Percentiles rank a stretch among this genome's conserved stretches.
These are phyloP conservation scores for Acanthococcus lagerstroemiae DNA, from an alignment of 2,888 invertebrate species.

Conservation along the genomic window DNA sequence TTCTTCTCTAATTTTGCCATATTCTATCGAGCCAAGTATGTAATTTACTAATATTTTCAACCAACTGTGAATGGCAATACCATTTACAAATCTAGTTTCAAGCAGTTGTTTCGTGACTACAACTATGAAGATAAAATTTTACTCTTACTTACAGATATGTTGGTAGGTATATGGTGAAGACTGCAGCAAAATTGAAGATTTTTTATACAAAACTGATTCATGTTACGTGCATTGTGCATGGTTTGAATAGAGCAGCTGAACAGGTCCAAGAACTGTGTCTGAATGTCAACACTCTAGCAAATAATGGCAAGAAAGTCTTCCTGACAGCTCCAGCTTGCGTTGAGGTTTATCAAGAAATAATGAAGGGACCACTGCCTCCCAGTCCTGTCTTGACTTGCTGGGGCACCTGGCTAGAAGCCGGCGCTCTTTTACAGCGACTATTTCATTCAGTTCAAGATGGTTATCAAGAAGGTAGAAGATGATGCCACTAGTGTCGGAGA, in stretches of 20 bases:
- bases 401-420: not conserved
- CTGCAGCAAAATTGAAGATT: not conserved
- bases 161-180: not conserved
- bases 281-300: not conserved
- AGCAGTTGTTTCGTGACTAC: too few species aligned
- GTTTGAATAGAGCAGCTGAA: constrained; percentile 1
- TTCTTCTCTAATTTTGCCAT: too few species aligned
- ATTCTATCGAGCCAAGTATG: too few species aligned
- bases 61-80: too few species aligned
- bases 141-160: too few species aligned
- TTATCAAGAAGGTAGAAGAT: not conserved
- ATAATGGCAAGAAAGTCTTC: not conserved
- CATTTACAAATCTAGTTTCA: too few species aligned
- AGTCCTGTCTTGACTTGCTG: not conserved
- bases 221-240: not conserved
- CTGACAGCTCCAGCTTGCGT: not conserved
- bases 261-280: not conserved
- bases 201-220: not conserved
- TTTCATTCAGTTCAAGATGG: not conserved
- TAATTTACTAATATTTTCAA: too few species aligned
- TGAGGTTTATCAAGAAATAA: not conserved
- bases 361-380: not conserved
- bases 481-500: not conserved
- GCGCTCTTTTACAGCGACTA: not conserved
- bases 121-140: too few species aligned